Base-by-base conservation (phyloP, 2,113 vertebrate species). In the Pelodiscus sinensis region DNA sequence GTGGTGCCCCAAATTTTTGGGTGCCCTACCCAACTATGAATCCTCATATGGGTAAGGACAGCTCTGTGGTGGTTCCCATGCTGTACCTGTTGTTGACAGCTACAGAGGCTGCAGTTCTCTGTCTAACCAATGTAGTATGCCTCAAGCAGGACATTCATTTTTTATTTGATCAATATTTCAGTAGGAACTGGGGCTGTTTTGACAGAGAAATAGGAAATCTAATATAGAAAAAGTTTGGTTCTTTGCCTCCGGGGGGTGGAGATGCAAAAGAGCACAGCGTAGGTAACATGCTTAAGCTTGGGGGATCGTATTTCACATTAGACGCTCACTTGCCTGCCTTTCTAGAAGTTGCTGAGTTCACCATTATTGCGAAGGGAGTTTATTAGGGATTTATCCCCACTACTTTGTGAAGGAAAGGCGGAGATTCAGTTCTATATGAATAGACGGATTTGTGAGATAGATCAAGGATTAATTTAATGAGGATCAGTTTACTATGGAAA, bases 141-240 rank as follows among this genome's bases (percentile, higher is more conserved):
- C 79, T 79, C 1, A 15, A 89, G 25, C 35, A 82, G 55, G 86
- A 82, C 0, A 2, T 88, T 88, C 1, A 12, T 87, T 92, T 95
- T 87, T 91, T 13, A 82, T 94, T 86, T 89, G 84, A 85, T 90
- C 92, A 1, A 58, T 94, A 92, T 94, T 81, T 96, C 71, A 89
- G 62, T 85, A 54, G 79, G 82, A 92, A 82, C 55, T 58, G 88
- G 88, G 87, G 82, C 73, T 94, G 93, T 58, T 96, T 95, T 88
- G 89, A 88, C 86, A 84, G 82, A 27, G 56, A 58, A 93, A 83
- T 77, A 65, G 65, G 89, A 88, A 88, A 79, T 89, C 58, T 81
- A 73, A 84, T 87, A 55, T 56, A 78, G 84, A 82, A 82, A 56
- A 89, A 80, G 80, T 78, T 84, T 90, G 80, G 87, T 91, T 94